Base-by-base conservation (phyloP, 2,888 invertebrate species). In the Hetaerina titia region DNA sequence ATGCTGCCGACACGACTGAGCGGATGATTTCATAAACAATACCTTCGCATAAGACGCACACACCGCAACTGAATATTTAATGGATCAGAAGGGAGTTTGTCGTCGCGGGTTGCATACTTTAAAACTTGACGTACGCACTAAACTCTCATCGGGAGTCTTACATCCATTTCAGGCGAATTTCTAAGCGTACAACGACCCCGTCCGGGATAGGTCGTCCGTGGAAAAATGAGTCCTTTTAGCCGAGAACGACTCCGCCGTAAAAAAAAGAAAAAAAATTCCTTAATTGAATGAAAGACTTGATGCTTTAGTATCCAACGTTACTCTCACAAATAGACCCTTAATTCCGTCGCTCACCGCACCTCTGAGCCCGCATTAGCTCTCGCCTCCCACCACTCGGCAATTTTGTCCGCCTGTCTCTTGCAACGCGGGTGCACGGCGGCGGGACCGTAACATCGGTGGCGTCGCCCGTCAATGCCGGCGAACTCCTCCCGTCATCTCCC, bases 231-330 rank as follows among this genome's bases (percentile, higher is more conserved):
- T 69, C 69, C 69, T 22, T 22, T 69, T 69, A 69, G 69, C 69
- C 69, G 9, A 69, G 69, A n/a, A 69, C 22, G n/a, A n/a, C 69
- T n/a, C 69, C 22, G 19, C 17, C 7, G 22, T 69, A 19, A 69
- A 19, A 19, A 69, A 19, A 19, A 22, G 22, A 13, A 81, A 81
- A 31, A 25, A 81, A 81, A 15, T 13, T 81, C 81, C 81, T 22
- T 31, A 81, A 81, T 81, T 31, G 81, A 81, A 81, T 81, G 81
- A 22, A 81, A 81, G 81, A 81, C 31, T 31, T 81, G 31, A 69
- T 69, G 69, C 69, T 69, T 15, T 22, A 31, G 81, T 31, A 81
- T 22, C 81, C 81, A 13, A 81, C 81, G 25, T 22, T 9, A 13
- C 81, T 6, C 81, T 31, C 81, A 31, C 81, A 31, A 81, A 81